Base-by-base conservation (phyloP, 2,113 vertebrate species). In the Oxyura jamaicensis region DNA sequence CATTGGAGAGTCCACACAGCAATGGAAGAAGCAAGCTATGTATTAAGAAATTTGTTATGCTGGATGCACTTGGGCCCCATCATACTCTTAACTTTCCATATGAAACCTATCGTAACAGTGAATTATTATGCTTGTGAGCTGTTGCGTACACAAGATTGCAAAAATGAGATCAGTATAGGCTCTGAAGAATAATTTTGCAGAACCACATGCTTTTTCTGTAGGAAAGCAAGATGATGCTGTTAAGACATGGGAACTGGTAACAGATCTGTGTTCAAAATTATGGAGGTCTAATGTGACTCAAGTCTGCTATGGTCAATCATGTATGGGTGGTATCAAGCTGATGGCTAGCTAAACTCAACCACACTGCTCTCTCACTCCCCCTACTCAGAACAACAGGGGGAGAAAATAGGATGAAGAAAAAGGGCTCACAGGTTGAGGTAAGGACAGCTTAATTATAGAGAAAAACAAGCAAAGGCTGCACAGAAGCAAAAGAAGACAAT, bases 81-180 rank as follows among this genome's bases (percentile, higher is more conserved):
- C 0, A 0, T 35, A 25, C 36, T 62, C 11, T 55, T 35, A 52
- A 35, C 31, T 20, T 3, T 13, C 13, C 0, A 80, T 11, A 56
- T 13, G 39, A 46, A 29, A 83, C 20, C 6, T 48, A 58, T 60
- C 19, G 3, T 11, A 53, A 44, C 5, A 48, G 11, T 10, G 25
- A n/a, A 17, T 31, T 72, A 26, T n/a, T 69, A 33, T 23, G 18
- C 76, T n/a, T 77, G 28, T 59, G 52, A 2, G 0, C 35, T 66
- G 31, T 6, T 50, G 26, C 20, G 18, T n/a, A 67, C 18, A 35
- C 7, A 33, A 39, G 13, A 28, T 59, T 55, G 36, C 8, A 72
- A 86, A 35, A 0, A 12, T 73, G 17, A 75, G 18, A 36, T 36
- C 41, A 76, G 35, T 76, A 63, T 11, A 55, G 13, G 16, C 22